These are phyloP conservation scores for Ophion ellenae DNA, from an alignment of 2,888 invertebrate species.

Conservation along the genomic window DNA sequence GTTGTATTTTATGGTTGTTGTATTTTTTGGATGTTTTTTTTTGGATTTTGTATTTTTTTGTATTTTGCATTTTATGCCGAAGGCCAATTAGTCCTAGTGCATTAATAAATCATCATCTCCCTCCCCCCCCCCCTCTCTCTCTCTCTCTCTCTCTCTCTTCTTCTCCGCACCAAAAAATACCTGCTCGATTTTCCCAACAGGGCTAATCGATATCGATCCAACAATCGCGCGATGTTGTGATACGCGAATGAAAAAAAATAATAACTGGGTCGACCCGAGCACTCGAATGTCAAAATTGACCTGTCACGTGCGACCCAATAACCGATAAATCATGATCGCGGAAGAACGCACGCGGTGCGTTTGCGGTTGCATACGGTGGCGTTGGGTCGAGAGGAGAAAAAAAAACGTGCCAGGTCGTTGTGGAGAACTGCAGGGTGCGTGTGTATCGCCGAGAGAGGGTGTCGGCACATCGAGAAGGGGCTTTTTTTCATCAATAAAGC, in stretches of 20 bases:
- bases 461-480: background rate
- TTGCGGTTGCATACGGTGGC: conserved; percentile 30
- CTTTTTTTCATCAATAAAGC: background rate
- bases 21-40: no score
- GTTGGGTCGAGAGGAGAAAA: conserved; percentile 15
- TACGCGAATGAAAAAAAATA: background rate
- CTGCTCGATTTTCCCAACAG: background rate
- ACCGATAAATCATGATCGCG: conserved; percentile 71
- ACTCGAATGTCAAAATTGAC: conserved; percentile 38
- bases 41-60: no score
- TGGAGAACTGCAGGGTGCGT: conserved; percentile 56
- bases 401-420: conserved; percentile 64
- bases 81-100: no score
- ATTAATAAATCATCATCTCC: no score
- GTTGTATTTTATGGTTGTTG: no score
- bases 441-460: conserved; percentile 67
- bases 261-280: background rate
- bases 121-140: background rate
- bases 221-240: background rate
- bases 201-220: background rate
- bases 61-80: no score
- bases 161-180: background rate
- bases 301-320: conserved; percentile 45
- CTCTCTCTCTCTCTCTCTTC: background rate
- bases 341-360: conserved; percentile 43